A percentile compares a stretch with the other conserved stretches of the same genome.
Evolutionary conservation across 2,888 invertebrate species (phyloP).

Genomic region (Sminthurinus aureus): DNA sequence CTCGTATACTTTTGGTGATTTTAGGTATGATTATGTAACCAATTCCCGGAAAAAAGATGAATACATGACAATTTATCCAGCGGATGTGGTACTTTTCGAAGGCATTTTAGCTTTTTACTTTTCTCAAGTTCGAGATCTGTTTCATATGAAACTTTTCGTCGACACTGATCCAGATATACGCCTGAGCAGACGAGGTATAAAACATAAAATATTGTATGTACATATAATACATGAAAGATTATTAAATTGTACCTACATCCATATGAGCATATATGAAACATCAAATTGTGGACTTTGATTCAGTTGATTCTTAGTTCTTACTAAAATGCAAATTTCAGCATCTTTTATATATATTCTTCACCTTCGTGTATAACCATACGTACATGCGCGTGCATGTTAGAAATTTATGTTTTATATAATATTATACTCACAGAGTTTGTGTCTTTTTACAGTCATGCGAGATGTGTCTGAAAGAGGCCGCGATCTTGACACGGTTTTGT

Average conservation of each 20-base stretch:
- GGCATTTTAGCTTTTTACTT: constrained; percentile 99
- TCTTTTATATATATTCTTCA: no score
- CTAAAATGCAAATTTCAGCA: no score
- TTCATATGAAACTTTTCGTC: constrained; percentile 99
- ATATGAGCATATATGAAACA: neutral
- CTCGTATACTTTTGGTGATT: no score
- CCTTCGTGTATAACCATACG: no score
- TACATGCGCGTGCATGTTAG: no score
- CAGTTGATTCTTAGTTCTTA: neutral
- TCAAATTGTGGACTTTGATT: neutral
- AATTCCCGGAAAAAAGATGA: constrained; percentile 82
- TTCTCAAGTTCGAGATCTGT: constrained; percentile 89
- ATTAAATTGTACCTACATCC: constrained; percentile 3
- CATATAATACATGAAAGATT: neutral
- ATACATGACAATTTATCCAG: constrained; percentile 85
- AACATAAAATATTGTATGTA: neutral
- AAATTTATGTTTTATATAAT: neutral
- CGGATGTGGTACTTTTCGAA: constrained; percentile 96
- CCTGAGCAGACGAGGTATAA: constrained; percentile 88
- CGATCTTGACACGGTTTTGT: constrained; percentile 91
- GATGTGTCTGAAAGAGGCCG: constrained; percentile 95
- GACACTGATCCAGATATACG: constrained; percentile 99
- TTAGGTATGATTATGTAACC: constrained; percentile 80
- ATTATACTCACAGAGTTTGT: neutral
- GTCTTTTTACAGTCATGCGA: constrained; percentile 76